Evolutionary conservation across 2,888 invertebrate genomes (phyloP).

Genomic region (Isoperla grammatica): DNA sequence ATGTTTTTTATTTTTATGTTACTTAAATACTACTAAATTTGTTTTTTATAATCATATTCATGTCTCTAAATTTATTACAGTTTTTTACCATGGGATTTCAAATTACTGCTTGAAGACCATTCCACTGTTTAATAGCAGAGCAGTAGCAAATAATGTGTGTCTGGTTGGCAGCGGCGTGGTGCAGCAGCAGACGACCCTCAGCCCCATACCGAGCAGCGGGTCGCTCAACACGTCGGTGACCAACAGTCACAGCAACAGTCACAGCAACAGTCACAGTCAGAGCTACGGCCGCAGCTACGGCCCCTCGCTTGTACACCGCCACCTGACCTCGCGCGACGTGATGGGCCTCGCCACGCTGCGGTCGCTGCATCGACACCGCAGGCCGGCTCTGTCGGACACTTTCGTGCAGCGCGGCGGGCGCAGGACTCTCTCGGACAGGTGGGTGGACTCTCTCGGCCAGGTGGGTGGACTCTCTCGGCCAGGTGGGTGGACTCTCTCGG

Average conservation of each 20-base stretch:
- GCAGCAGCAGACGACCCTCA: constrained; percentile 72
- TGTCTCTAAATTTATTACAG: no score
- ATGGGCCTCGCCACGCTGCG: constrained; percentile 70
- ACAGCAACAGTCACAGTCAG: no score
- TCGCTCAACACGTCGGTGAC: constrained; percentile 37
- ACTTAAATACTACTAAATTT: no score
- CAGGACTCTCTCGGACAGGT: no score
- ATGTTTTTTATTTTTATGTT: no score
- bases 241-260: neutral
- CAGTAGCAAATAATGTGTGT: neutral
- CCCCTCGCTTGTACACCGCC: neutral
- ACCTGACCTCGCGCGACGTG: constrained; percentile 54
- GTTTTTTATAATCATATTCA: no score
- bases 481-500: no score
- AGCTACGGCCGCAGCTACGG: constrained; percentile 45
- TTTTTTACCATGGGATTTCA: no score
- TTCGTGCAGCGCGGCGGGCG: neutral
- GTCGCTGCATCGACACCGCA: constrained; percentile 59
- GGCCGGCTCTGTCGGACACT: constrained; percentile 59
- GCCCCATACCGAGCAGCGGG: constrained; percentile 83
- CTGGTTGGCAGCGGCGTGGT: constrained; percentile 56
- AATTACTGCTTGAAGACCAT: no score
- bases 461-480: no score
- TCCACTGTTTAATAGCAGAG: no score
- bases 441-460: no score